Base-by-base conservation (phyloP, 2,797 vertebrate genomes). In the Acanthis flammea region DNA sequence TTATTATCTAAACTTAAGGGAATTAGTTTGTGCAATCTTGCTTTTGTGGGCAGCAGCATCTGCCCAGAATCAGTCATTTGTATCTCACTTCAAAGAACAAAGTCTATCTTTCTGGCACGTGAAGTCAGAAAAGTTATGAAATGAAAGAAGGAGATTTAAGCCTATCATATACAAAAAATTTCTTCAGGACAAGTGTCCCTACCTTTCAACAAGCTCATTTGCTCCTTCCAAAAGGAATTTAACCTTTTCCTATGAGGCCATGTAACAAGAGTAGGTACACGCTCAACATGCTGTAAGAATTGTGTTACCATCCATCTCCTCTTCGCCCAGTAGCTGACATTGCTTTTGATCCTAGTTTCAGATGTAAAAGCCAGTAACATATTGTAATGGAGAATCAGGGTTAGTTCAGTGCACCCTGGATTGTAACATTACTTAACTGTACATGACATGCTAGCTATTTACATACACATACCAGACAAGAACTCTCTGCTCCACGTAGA, bases 271-370 rank as follows among this genome's bases (percentile, higher is more conserved):
- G 94, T 93, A 96, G 95, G 94, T 84, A 96, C 95, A 95, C 95
- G 96, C 94, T 95, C 95, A 96, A 96, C 96, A 95, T 96, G 95
- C 96, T 96, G 96, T 96, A 96, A 96, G 96, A 96, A 96, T 94
- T 96, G 96, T 96, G 95, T 94, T 96, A 95, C 95, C 95, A 96
- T 96, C 96, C 96, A 96, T 96, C 94, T 96, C 95, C 95, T 96
- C 96, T 96, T 96, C 94, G 93, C 96, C 95, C 95, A 96, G 95
- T 96, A 96, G 95, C 96, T 96, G 95, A 96, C 93, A 93, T 58
- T 95, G 95, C 92, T 96, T 97, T 97, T 94, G 95, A 94, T 97
- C 95, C 95, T 95, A 92, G 92, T 97, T 97, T 95, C 94, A 96
- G 96, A 94, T 95, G 94, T 96, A 93, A 97, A 94, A 95, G 95